Percentiles rank a stretch among this genome's conserved stretches.
Conservation (phyloP, 2,113 vertebrate genomes). For the Takifugu bimaculatus region DNA sequence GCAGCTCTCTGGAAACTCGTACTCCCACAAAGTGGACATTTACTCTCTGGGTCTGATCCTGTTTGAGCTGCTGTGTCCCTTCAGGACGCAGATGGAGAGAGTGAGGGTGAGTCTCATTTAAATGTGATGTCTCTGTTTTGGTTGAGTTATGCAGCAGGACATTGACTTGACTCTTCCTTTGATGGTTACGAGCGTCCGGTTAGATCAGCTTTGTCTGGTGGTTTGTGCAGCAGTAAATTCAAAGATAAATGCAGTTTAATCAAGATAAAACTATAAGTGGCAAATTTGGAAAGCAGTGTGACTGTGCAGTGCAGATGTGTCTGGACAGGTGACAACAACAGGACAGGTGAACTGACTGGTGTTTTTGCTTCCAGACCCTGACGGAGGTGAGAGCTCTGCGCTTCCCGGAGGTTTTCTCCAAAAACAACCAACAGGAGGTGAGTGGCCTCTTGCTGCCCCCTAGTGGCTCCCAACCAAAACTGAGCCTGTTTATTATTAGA, state of each 20-base stretch:
- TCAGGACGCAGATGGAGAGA: slow-evolving; percentile 97
- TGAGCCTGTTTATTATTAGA: not conserved
- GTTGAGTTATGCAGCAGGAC: too few relatives aligned
- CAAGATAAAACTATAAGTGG: too few relatives aligned
- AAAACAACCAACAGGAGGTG: slow-evolving; percentile 89
- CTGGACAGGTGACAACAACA: not conserved
- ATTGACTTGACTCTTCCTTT: too few relatives aligned
- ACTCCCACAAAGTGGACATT: slow-evolving; percentile 98
- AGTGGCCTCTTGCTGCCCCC: slow-evolving; percentile 54
- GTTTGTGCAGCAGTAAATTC: too few relatives aligned
- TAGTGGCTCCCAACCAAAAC: slow-evolving; percentile 11
- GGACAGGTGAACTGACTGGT: slow-evolving; percentile 80
- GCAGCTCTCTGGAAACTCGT: slow-evolving; percentile 93
- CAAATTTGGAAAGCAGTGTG: too few relatives aligned
- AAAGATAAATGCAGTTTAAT: too few relatives aligned
- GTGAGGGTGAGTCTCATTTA: slow-evolving; percentile 78
- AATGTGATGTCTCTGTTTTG: too few relatives aligned
- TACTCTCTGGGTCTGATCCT: slow-evolving; percentile 97
- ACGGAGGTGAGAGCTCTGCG: slow-evolving; percentile 86
- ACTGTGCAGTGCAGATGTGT: too few relatives aligned
- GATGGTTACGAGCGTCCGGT: too few relatives aligned
- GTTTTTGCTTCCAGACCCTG: slow-evolving; percentile 80
- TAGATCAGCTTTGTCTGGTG: too few relatives aligned
- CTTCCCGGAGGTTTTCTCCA: slow-evolving; percentile 85
- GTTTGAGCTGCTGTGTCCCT: slow-evolving; percentile 94